These are phyloP conservation scores for Acleris holmiana DNA, from an alignment of 2,888 invertebrate species.

Conservation along the genomic window DNA sequence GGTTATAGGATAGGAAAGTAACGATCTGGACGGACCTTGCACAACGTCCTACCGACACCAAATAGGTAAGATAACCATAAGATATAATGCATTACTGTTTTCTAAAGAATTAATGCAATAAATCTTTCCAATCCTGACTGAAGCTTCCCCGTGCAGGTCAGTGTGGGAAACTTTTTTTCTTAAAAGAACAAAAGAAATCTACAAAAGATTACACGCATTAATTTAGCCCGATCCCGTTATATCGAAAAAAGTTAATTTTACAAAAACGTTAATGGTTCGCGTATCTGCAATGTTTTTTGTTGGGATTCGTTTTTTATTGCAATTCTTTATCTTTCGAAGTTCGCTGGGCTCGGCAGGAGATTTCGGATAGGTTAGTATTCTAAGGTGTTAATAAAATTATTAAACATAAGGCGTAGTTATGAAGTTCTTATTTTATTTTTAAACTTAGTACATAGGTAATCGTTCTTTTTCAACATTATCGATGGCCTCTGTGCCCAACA, in stretches of 20 bases:
- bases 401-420: not conserved
- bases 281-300: constrained; percentile 74
- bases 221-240: constrained; percentile 75
- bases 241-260: constrained; percentile 60
- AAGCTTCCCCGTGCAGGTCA: constrained; percentile 46
- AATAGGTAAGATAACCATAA: too few relatives aligned
- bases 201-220: constrained; percentile 80
- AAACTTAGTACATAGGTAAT: too few relatives aligned
- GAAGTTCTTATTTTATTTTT: too few relatives aligned
- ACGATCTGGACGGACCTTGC: too few relatives aligned
- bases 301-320: constrained; percentile 57
- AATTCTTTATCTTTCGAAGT: constrained; percentile 58
- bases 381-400: constrained; percentile 36
- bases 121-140: constrained; percentile 42
- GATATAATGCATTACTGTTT: constrained; percentile 15
- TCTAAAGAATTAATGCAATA: constrained; percentile 41
- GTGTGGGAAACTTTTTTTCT: constrained; percentile 69
- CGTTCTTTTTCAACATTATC: too few relatives aligned
- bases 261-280: constrained; percentile 74
- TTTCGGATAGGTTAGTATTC: constrained; percentile 45
- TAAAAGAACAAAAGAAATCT: constrained; percentile 61
- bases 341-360: constrained; percentile 73
- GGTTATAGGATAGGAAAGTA: too few relatives aligned
- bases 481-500: too few relatives aligned
- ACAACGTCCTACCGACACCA: too few relatives aligned